Percentiles rank a stretch among this genome's conserved stretches.
Conservation (phyloP, 2,797 vertebrate genomes). For the Thripadectes ignobilis region DNA sequence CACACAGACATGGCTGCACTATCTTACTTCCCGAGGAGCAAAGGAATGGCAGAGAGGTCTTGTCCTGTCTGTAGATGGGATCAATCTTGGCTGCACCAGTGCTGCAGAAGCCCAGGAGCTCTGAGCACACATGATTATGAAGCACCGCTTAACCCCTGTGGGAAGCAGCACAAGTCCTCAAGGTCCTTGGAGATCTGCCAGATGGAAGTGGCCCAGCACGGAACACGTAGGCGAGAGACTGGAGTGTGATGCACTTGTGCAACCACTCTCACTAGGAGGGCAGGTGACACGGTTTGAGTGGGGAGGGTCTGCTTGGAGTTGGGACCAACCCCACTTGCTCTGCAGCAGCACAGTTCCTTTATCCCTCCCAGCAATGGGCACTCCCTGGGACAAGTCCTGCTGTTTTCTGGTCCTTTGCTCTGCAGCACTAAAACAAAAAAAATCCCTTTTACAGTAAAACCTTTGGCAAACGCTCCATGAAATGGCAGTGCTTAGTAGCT, state of each 20-base stretch:
- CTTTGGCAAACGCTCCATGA: not conserved
- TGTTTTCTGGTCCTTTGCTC: not conserved
- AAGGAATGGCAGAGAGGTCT: not conserved
- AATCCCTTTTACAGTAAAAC: not conserved
- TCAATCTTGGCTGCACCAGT: not conserved
- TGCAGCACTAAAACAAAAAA: not conserved
- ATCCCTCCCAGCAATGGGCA: accelerated
- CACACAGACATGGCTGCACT: not conserved
- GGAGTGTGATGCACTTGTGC: accelerated
- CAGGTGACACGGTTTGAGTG: not conserved
- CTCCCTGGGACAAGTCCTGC: not conserved
- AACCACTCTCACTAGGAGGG: accelerated
- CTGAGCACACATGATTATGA: not conserved
- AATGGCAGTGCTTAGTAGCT: not conserved
- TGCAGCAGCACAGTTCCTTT: not conserved
- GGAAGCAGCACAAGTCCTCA: not conserved
- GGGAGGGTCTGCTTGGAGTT: not conserved
- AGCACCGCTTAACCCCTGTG: not conserved
- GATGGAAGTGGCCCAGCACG: not conserved
- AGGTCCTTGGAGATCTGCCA: not conserved
- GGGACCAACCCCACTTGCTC: not conserved
- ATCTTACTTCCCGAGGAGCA: not conserved
- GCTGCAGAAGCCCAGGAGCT: not conserved
- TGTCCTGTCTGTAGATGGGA: not conserved
- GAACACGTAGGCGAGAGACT: accelerated